A percentile compares a stretch with the other conserved stretches of the same genome.
Conservation (phyloP, 2,113 vertebrate genomes). For the Porphyrio hochstetteri region DNA sequence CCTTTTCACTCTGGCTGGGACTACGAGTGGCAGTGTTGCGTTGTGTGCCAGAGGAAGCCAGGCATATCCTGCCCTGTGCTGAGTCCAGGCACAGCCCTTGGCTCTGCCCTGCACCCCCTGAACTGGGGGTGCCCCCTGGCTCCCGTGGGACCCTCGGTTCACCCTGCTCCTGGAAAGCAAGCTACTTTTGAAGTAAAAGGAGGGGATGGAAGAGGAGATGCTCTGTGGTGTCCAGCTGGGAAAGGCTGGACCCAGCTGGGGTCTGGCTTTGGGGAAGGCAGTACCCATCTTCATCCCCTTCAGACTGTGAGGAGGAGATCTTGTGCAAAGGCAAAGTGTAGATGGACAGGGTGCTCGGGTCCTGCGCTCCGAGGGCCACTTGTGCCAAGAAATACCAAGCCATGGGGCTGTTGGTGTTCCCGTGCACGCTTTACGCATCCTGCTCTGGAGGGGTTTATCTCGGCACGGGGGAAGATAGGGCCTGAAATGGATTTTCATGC, state of each 20-base stretch:
- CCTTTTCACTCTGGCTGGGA: background rate
- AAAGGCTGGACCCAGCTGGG: background rate
- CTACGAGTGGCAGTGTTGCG: accelerated
- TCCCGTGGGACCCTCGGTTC: background rate
- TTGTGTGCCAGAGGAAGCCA: accelerated
- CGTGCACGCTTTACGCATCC: constrained; percentile 34
- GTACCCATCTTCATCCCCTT: background rate
- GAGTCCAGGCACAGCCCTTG: background rate
- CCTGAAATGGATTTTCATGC: constrained; percentile 76
- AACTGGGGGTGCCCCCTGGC: accelerated
- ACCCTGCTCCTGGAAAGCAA: background rate
- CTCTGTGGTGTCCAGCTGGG: accelerated
- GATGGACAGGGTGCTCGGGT: background rate
- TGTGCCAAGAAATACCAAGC: constrained; percentile 62
- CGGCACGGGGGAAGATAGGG: constrained; percentile 39
- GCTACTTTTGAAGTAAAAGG: accelerated
- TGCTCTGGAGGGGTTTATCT: constrained; percentile 67
- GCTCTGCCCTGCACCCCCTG: background rate
- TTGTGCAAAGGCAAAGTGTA: background rate
- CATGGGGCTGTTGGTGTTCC: constrained; percentile 50
- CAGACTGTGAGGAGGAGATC: background rate
- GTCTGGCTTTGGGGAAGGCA: background rate
- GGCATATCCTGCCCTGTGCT: accelerated
- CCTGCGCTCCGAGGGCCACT: constrained; percentile 16
- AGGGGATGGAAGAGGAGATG: accelerated